Base-by-base conservation (phyloP, 2,888 invertebrate species). In the Helleia helle region DNA sequence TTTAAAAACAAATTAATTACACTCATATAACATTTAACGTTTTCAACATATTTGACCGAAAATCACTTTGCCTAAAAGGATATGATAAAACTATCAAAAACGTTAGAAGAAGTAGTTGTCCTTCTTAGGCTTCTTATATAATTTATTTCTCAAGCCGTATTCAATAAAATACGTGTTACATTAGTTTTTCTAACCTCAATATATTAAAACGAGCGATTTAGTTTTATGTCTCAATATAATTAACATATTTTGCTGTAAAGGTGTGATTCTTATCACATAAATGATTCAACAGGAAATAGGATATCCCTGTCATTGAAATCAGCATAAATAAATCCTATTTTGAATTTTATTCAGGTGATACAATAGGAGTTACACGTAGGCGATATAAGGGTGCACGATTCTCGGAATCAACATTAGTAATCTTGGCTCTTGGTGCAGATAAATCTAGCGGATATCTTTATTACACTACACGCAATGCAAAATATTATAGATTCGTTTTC, bases 271-370 rank as follows among this genome's bases (percentile, higher is more conserved):
- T 22, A 22, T 22, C 22, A 5, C 6, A 22, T 8, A 18, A 22
- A 38, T 15, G 13, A 29, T 9, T 41, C 40, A 42, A 42, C 41
- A 42, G 49, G 48, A 50, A 44, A 50, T 42, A 42, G 49, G 49
- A 48, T 46, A 44, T 49, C 45, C 40, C 36, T 42, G 37, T 44
- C 41, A 28, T 40, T 37, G 38, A 38, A 27, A 18, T 38, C 14
- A 11, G 34, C 12, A 22, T 22, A 38, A 38, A 22, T 18, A 38
- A 38, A 17, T 17, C n/a, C 8, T 8, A n/a, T 29, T 29, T 22
- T 11, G 25, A 9, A 38, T 12, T 27, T 8, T 38, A 38, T 22
- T 34, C 34, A 34, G 34, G 34, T 4, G 22, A 22, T 34, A 34
- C 34, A 40, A 42, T 31, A 27, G 38, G 41, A 40, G 41, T 29